phyloP scores from a whole-genome alignment of 2,888 invertebrate species.

The Hyles lineata region DNA sequence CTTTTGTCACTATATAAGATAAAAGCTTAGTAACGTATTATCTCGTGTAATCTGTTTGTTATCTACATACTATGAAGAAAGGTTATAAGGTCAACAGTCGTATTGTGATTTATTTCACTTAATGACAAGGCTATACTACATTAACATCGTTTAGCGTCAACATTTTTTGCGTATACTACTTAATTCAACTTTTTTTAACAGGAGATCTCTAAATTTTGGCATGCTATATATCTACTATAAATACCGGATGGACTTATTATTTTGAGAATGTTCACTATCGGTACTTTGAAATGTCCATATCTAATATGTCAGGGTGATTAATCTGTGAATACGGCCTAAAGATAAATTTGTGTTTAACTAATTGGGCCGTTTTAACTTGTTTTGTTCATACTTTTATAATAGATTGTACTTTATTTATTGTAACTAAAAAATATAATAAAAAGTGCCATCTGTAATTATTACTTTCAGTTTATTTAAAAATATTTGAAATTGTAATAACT shows the following conservation, averaged over 20 bases:
- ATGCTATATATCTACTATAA: not conserved
- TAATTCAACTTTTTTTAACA: not conserved
- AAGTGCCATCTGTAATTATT: constrained; percentile 40
- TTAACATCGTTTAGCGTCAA: not conserved
- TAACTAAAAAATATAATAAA: constrained; percentile 24
- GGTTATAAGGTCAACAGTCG: constrained; percentile 19
- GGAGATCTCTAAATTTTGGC: not conserved
- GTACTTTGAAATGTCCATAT: not conserved
- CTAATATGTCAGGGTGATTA: constrained; percentile 12
- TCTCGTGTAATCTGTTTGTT: constrained; percentile 23
- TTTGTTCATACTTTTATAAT: not conserved
- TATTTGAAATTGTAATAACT: constrained; percentile 27
- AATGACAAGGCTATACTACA: constrained; percentile 14
- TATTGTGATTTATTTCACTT: constrained; percentile 12
- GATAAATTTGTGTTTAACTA: not conserved
- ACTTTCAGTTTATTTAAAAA: constrained; percentile 29
- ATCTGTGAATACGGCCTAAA: constrained; percentile 25
- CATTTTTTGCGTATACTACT: not conserved
- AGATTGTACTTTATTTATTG: not conserved
- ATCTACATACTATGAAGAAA: not conserved
- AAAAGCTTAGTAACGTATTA: constrained; percentile 22
- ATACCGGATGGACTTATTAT: not conserved
- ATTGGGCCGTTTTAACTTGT: constrained; percentile 1
- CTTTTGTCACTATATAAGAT: constrained; percentile 37
- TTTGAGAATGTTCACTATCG: not conserved